Evolutionary conservation across 2,797 vertebrate genomes (phyloP), one percentile per base, ranked within the genome.

Genomic region (Melanotaenia pygmaea): DNA sequence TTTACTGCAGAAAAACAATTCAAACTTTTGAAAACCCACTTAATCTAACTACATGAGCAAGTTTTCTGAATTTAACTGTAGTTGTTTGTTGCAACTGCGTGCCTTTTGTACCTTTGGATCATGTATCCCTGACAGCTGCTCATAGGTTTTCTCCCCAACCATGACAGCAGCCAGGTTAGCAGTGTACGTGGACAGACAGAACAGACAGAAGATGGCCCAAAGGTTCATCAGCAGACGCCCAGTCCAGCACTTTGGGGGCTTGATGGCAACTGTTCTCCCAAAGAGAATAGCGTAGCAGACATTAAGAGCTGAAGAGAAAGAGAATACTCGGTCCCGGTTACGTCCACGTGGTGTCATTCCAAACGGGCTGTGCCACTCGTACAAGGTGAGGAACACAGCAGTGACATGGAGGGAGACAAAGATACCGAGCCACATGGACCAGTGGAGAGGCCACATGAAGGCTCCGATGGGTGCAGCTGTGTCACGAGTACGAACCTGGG

Each of bases 361-460:
- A 63, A 98, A 99, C 3, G 98, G 98, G 72, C 98, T 99, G 88
- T 96, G 96, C 98, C 98, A 99, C 82, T 99, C 98, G 6, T 99
- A 99, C 6, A 99, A 87, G 26, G 98, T 99, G 80, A 99, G 96
- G 77, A 99, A 99, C 75, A 99, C 38, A 56, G 98, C 98, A 24
- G 98, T 99, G 88, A 98, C 96, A 2, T 99, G 98, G 28, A 99
- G 95, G 64, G 98, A 96, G 67, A 98, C 96, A 35, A 99, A 99
- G 92, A 99, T 99, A 79, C 98, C 98, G 54, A 99, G 91, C 98
- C 98, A 99, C 98, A 99, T 98, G 73, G 96, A 97, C 98, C 98
- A 99, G 87, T 99, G 98, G 40, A 99, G 96, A 34, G 98, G 98
- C 97, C 98, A 98, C 98, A 99, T 99, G 92, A 99, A 99, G 84